Evolutionary conservation across 2,888 invertebrate species (phyloP).

Genomic region (Mesorhabditis sp.): DNA sequence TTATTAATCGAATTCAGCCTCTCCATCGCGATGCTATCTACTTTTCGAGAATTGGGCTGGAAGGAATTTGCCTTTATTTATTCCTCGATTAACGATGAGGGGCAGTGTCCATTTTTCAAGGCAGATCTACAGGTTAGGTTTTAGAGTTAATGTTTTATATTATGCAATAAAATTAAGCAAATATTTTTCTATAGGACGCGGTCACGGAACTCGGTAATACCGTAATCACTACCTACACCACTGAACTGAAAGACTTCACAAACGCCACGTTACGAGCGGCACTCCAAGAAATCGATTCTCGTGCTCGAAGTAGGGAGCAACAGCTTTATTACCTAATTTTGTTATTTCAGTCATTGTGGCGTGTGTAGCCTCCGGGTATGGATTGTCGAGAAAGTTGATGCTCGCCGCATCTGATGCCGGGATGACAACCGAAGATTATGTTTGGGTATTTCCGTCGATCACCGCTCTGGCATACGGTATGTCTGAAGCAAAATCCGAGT

Average conservation of each 20-base stretch:
- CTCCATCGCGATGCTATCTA: slow-evolving; percentile 18
- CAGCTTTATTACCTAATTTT: no score
- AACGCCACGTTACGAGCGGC: background rate
- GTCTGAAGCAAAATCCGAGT: background rate
- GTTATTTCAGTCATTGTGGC: background rate
- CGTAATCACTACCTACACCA: background rate
- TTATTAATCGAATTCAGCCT: slow-evolving; percentile 17
- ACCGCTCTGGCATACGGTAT: background rate
- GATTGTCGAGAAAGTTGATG: slow-evolving; percentile 1
- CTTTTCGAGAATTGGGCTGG: slow-evolving; percentile 38
- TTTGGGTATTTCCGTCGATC: slow-evolving; percentile 4
- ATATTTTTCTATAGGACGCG: background rate
- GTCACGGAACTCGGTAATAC: background rate
- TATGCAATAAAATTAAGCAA: background rate
- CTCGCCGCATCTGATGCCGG: background rate
- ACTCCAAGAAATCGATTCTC: background rate
- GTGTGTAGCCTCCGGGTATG: background rate
- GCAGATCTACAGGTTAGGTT: slow-evolving; percentile 22
- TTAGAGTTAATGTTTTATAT: background rate
- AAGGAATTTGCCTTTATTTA: slow-evolving; percentile 42
- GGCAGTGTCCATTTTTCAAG: slow-evolving; percentile 27
- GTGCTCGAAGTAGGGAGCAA: background rate
- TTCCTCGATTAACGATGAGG: slow-evolving; percentile 21
- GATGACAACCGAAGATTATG: slow-evolving; percentile 1
- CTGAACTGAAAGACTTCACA: background rate